Base-by-base conservation (phyloP, 2,797 vertebrate genomes). In the Hyperoplus immaculatus region DNA sequence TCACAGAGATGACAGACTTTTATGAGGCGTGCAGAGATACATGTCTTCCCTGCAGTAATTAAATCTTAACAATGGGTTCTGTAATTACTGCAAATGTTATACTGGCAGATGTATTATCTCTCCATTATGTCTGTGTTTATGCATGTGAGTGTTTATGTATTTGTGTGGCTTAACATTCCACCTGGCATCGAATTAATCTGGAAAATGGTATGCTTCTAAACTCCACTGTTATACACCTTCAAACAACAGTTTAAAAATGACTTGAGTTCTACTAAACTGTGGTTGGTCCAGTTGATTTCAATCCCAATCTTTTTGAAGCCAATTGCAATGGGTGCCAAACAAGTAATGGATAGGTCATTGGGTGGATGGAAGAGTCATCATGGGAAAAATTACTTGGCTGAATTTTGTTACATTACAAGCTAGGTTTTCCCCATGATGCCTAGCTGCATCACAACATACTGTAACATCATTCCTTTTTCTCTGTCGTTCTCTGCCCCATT, bases 41-140 rank as follows among this genome's bases (percentile, higher is more conserved):
- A 79, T 8, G 54, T 75, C 71, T 50, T 69, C 45, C 68, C 56
- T 16, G 38, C 39, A 29, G 71, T 67, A 80, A 85, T 75, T 15
- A 80, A 76, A 58, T 39, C 29, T 47, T 79, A 58, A 64, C 61
- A 71, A 21, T 46, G 41, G 72, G n/a, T 62, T 63, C 81, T 86
- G 55, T 77, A 83, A 87, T 87, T 50, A 72, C 51, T 68, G 39
- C 49, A 65, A 72, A 68, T 76, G 72, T 57, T 74, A 50, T 7
- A 71, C 46, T 60, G 69, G 70, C 62, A 72, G 56, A 61, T 65
- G 63, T 11, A 68, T 69, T 29, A 68, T 62, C 51, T 65, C 13
- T 56, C 55, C 13, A 63, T 77, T 69, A 56, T 73, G 55, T 43
- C 38, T n/a, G 14, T 39, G 68, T 76, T 65, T 77, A 74, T 15